phyloP scores from a whole-genome alignment of 2,888 invertebrate species.

The Anthophora plumipes region DNA sequence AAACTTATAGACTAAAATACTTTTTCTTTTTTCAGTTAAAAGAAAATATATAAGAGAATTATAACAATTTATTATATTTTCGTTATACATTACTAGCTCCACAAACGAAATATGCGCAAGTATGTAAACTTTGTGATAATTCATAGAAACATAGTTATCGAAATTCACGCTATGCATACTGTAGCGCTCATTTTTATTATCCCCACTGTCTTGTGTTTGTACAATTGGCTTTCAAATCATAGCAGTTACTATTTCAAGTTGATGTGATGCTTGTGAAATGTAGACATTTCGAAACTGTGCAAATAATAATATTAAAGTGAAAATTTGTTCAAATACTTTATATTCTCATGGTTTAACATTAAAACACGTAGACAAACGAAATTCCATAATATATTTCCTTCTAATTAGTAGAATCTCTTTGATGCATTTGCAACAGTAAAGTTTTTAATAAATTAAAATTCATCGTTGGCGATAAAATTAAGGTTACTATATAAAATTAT shows the following conservation, averaged over 20 bases:
- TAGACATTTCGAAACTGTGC: neutral
- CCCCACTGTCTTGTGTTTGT: neutral
- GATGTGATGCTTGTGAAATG: neutral
- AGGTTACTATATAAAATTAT: neutral
- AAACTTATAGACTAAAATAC: too few relatives aligned
- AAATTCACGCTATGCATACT: conserved; percentile 6
- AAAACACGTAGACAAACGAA: neutral
- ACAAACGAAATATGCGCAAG: too few relatives aligned
- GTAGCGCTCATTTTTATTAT: neutral
- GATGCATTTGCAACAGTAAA: neutral
- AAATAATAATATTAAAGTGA: neutral
- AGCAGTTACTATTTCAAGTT: neutral
- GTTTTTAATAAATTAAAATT: neutral
- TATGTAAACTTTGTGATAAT: neutral
- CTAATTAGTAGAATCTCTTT: neutral
- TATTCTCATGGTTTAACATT: neutral
- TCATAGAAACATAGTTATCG: neutral
- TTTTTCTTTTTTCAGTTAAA: too few relatives aligned
- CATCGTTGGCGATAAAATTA: neutral
- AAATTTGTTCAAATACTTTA: neutral
- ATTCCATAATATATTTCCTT: neutral
- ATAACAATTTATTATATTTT: too few relatives aligned
- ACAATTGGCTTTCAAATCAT: conserved; percentile 30
- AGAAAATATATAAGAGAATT: too few relatives aligned
- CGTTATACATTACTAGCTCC: neutral